A percentile compares a stretch with the other conserved stretches of the same genome.
Conservation (phyloP, 1,140 invertebrate species). For the Drosophila setifemur region DNA sequence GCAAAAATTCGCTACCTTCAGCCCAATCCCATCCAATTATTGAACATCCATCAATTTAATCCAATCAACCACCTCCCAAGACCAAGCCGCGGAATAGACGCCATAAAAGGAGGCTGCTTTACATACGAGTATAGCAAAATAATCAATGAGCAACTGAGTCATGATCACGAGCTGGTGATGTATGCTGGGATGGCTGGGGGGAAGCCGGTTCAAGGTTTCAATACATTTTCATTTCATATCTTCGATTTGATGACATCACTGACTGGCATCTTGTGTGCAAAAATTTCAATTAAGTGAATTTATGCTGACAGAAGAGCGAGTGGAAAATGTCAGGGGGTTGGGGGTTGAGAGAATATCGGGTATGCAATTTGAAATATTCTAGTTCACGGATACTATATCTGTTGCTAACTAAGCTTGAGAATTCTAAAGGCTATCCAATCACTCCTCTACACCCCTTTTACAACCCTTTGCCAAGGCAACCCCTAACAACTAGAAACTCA, state of each 20-base stretch:
- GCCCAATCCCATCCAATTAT: conserved; percentile 3
- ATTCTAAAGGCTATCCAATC: too few species aligned
- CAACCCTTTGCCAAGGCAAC: conserved; percentile 20
- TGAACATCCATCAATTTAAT: conserved; percentile 21
- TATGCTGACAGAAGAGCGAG: neutral
- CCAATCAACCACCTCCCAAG: conserved; percentile 26
- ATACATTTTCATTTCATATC: conserved; percentile 10
- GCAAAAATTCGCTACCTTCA: neutral
- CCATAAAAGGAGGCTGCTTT: conserved; percentile 36
- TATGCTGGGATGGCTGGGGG: neutral
- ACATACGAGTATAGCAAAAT: conserved; percentile 7
- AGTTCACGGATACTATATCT: too few species aligned
- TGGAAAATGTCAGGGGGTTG: neutral
- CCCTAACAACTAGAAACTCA: conserved; percentile 5
- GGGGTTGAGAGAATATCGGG: too few species aligned
- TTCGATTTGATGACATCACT: conserved; percentile 56
- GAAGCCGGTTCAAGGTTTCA: conserved; percentile 18
- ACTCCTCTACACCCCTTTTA: neutral
- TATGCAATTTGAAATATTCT: too few species aligned
- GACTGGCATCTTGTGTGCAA: conserved; percentile 7
- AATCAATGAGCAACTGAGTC: conserved; percentile 28
- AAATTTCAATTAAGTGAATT: conserved; percentile 28
- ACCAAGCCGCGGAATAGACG: neutral
- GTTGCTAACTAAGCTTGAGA: too few species aligned
- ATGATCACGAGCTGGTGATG: neutral